Base-by-base conservation (phyloP, 2,113 vertebrate species). In the Mirza zaza region DNA sequence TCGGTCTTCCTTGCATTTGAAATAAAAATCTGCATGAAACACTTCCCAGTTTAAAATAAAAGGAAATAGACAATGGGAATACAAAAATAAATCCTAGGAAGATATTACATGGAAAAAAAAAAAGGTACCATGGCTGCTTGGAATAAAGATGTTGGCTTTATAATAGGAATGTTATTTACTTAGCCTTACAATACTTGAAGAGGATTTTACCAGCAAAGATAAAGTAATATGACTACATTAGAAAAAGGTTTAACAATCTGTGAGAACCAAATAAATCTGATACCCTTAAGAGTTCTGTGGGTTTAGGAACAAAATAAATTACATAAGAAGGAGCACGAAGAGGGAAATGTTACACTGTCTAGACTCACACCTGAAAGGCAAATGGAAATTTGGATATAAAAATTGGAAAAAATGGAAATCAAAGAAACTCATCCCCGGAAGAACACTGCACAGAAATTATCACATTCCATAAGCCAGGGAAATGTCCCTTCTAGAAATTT, bases 1-100 rank as follows among this genome's bases (percentile, higher is more conserved):
- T 83, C 57, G 4, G 55, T 70, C 42, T 48, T 65, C 32, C 29
- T 67, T 25, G 29, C 32, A 67, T 55, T 83, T 59, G 23, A 92
- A 87, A 83, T 29, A 42, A 61, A 88, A 89, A 36, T 80, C 23
- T 36, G 13, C 5, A 45, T 4, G 34, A 42, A 67, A 75, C 1
- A 5, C 21, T 20, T 63, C 50, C 17, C 42, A 10, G 3, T 34
- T 85, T 39, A 89, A 85, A 83, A 65, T 29, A 61, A 87, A 97
- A 45, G 48, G 45, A 82, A 86, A 45, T 0, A 76, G 39, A 87
- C 29, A 39, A 59, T 2, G 6, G 45, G 34, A 75, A 67, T 12
- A 42, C 63, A 94, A 92, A 94, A 67, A 92, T 42, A 67, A 77
- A 94, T 68, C 63, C 42, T 45, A 67, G 81, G 36, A 48, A 48